phyloP scores from a whole-genome alignment of 2,888 invertebrate species.

The Apocheima hispidaria region DNA sequence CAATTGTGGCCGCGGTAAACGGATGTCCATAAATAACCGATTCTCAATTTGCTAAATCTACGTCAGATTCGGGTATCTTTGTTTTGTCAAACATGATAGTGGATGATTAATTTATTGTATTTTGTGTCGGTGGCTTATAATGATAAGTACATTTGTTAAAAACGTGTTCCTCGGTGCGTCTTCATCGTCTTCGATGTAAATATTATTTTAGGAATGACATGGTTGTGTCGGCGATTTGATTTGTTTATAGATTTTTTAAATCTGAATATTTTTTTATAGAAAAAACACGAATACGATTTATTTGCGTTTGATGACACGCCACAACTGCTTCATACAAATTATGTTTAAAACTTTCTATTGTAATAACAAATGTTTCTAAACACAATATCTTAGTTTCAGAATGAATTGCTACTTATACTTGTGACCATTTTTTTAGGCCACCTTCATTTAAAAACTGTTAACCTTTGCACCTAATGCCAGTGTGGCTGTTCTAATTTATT shows the following conservation, averaged over 20 bases:
- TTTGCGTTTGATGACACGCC: no score
- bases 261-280: not conserved
- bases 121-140: not conserved
- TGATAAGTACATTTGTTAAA: not conserved
- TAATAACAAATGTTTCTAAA: not conserved
- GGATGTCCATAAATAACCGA: constrained; percentile 3
- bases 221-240: not conserved
- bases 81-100: not conserved
- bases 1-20: not conserved
- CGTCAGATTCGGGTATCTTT: not conserved
- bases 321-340: no score
- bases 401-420: no score
- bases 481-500: constrained; percentile 11
- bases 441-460: not conserved
- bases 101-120: constrained; percentile 6
- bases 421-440: not conserved
- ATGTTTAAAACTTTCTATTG: no score
- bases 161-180: not conserved
- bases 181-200: not conserved
- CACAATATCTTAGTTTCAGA: no score
- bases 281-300: no score
- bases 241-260: not conserved
- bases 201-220: not conserved
- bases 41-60: not conserved
- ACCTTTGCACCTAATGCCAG: not conserved